Evolutionary conservation across 2,888 invertebrate species (phyloP).

Genomic region (Tachina lurida): DNA sequence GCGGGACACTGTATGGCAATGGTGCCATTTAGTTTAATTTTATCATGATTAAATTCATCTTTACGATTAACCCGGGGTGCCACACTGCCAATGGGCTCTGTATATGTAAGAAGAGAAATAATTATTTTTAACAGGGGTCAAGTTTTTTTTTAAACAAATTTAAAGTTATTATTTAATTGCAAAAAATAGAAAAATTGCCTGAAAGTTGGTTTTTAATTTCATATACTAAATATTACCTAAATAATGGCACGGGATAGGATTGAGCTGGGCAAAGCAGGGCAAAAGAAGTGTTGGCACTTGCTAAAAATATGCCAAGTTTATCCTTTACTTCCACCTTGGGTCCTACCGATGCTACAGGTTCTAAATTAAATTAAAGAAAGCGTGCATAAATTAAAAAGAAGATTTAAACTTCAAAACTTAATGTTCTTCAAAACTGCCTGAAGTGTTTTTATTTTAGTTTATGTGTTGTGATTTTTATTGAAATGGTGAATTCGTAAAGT

Average conservation of each 20-base stretch:
- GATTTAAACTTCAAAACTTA: neutral
- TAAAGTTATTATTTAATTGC: no score
- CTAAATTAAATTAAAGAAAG: constrained; percentile 74
- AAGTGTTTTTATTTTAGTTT: neutral
- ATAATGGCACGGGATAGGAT: constrained; percentile 87
- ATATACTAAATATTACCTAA: constrained; percentile 83
- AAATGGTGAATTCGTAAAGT: no score
- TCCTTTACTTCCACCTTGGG: constrained; percentile 89
- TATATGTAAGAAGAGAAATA: neutral
- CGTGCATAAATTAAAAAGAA: neutral
- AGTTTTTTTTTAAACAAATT: neutral
- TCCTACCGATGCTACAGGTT: constrained; percentile 84
- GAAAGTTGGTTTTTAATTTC: constrained; percentile 40
- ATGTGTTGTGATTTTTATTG: no score
- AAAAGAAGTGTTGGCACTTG: constrained; percentile 70
- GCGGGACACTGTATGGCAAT: constrained; percentile 88
- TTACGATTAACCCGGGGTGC: constrained; percentile 85
- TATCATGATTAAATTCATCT: constrained; percentile 82
- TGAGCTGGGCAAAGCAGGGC: constrained; percentile 86
- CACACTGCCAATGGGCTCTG: constrained; percentile 84
- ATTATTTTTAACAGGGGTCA: neutral
- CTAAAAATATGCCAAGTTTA: constrained; percentile 79
- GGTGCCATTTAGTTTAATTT: constrained; percentile 78
- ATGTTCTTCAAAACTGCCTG: constrained; percentile 46
- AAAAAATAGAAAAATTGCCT: constrained; percentile 30